Evolutionary conservation across 1,140 invertebrate genomes (phyloP), one percentile per base, ranked within the genome.

Genomic region (Onthophagus taurus): DNA sequence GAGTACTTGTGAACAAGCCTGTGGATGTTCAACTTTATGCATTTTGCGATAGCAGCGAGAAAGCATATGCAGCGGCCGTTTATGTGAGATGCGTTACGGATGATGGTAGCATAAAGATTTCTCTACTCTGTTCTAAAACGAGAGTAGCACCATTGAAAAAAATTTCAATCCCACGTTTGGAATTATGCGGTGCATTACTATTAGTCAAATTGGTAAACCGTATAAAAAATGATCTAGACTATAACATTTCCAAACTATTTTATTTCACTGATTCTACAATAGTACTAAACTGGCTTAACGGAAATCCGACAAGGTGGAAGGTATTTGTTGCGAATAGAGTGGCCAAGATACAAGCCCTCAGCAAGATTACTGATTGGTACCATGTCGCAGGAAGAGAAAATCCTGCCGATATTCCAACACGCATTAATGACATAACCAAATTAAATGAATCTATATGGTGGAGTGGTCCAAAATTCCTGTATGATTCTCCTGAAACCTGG

Each of bases 111-210:
- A 26, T 46, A 9, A 24, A 26, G 3, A 31, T 45, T 3, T 44
- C 23, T 8, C 45, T 65, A 37, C 31, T 67, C 9, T 42, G 9
- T 35, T 23, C 42, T 11, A 38, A 69, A 47, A 49, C 58, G 30
- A 51, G 60, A 42, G 64, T 70, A 2, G 57, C 67, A 18, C 67
- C 68, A 29, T 26, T 66, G 0, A 68, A 68, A 16, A 11, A n/a
- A 13, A 16, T 38, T 19, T n/a, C 16, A n/a, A 12, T 38, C 7
- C 36, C 36, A 21, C 8, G 36, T 9, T 14, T 38, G 21, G 36
- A 38, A 38, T 24, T 41, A 26, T 24, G n/a, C 11, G 20, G n/a
- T 24, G 37, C 23, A 6, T 6, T 41, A 17, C 8, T 41, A n/a
- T n/a, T n/a, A n/a, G n/a, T n/a, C n/a, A n/a, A n/a, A n/a, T n/a